Evolutionary conservation across 2,113 vertebrate species (phyloP).

Genomic region (Mustelus asterias): DNA sequence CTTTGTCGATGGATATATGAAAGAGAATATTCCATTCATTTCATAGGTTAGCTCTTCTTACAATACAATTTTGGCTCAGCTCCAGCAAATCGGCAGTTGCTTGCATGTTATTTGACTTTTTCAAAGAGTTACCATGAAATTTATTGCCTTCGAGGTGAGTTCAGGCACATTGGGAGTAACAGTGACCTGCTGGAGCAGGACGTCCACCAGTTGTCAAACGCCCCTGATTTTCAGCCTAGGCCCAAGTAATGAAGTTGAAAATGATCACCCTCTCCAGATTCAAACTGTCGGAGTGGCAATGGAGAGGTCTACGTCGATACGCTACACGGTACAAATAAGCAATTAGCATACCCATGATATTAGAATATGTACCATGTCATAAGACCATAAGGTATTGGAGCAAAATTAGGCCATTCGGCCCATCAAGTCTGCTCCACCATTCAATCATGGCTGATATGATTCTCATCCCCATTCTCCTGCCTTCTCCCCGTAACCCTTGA

Average conservation of each 20-base stretch:
- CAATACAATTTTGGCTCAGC: neutral
- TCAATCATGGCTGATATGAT: no score
- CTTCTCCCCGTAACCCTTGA: no score
- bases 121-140: neutral
- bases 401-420: no score
- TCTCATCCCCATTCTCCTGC: no score
- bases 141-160: neutral
- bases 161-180: neutral
- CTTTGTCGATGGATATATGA: neutral
- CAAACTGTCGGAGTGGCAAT: neutral
- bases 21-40: neutral
- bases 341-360: neutral
- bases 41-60: neutral
- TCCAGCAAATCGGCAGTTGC: neutral
- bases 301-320: neutral
- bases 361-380: neutral
- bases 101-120: neutral
- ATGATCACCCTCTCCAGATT: neutral
- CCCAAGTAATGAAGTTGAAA: neutral
- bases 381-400: no score
- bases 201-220: neutral
- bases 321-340: neutral
- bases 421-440: no score
- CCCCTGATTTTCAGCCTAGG: neutral
- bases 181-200: neutral